Percentiles rank a stretch among this genome's conserved stretches.
These are phyloP conservation scores for Pediacus dermestoides DNA, from an alignment of 2,888 invertebrate species.

Conservation along the genomic window DNA sequence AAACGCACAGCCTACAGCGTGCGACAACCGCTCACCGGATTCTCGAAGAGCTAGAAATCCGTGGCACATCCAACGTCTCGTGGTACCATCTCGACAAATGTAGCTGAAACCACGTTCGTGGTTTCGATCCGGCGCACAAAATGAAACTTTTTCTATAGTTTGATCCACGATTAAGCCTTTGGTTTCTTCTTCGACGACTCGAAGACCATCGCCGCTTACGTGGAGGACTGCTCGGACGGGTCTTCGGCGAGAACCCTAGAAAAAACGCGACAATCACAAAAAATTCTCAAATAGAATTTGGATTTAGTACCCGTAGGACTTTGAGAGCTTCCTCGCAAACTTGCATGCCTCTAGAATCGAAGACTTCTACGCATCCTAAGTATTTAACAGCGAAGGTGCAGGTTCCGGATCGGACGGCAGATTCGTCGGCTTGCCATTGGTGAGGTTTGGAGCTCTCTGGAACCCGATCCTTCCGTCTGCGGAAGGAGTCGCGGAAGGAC, in stretches of 20 bases:
- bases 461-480: constrained; percentile 78
- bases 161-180: constrained; percentile 99
- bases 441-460: constrained; percentile 95
- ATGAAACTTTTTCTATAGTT: constrained; percentile 99
- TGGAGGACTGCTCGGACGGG: constrained; percentile 87
- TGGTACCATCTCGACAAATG: constrained; percentile 98
- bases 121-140: constrained; percentile 98
- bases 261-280: constrained; percentile 24
- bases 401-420: constrained; percentile 90
- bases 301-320: constrained; percentile 89
- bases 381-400: constrained; percentile 99
- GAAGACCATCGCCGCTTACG: constrained; percentile 90
- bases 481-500: constrained; percentile 91
- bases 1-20: constrained; percentile 99
- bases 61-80: constrained; percentile 99
- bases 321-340: constrained; percentile 99
- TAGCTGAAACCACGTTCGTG: constrained; percentile 98
- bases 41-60: constrained; percentile 95
- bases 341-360: constrained; percentile 99
- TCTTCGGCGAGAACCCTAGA: constrained; percentile 80
- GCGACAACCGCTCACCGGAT: constrained; percentile 94
- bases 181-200: constrained; percentile 98
- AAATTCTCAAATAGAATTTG: no score
- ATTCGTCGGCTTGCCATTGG: constrained; percentile 98
- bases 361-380: constrained; percentile 98